These are phyloP conservation scores for Drosophila elegans DNA, from an alignment of 1,140 invertebrate species.

Conservation along the genomic window DNA sequence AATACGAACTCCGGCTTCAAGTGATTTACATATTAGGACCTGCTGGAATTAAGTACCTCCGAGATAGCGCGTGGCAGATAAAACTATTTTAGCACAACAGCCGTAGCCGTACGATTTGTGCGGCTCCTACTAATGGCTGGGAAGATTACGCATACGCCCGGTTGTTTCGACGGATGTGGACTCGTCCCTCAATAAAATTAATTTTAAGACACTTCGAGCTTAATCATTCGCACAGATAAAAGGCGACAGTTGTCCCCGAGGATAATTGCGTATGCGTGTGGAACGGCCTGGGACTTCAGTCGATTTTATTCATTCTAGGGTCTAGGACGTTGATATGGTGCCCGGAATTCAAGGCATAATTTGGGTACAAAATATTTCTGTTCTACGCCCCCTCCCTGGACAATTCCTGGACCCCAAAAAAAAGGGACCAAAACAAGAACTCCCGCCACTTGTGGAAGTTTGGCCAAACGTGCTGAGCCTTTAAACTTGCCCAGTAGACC, in stretches of 20 bases:
- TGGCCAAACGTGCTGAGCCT: slow-evolving; percentile 72
- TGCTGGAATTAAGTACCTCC: slow-evolving; percentile 28
- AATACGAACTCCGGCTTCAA: slow-evolving; percentile 38
- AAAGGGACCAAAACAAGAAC: slow-evolving; percentile 4
- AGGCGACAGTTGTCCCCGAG: slow-evolving; percentile 74
- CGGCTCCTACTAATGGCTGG: slow-evolving; percentile 56
- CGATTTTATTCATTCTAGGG: slow-evolving; percentile 16
- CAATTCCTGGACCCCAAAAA: slow-evolving; percentile 10
- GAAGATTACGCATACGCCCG: slow-evolving; percentile 52
- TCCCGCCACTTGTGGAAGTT: slow-evolving; percentile 70
- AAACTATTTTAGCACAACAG: slow-evolving; percentile 47
- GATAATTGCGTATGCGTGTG: slow-evolving; percentile 78
- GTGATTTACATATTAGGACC: slow-evolving; percentile 72
- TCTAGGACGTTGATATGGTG: neutral
- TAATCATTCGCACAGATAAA: slow-evolving; percentile 81
- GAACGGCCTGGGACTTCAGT: slow-evolving; percentile 32
- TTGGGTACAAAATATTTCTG: slow-evolving; percentile 74
- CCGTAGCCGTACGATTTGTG: slow-evolving; percentile 32
- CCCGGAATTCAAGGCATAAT: slow-evolving; percentile 71
- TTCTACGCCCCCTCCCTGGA: slow-evolving; percentile 19
- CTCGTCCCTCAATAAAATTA: slow-evolving; percentile 69
- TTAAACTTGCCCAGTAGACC: slow-evolving; percentile 49
- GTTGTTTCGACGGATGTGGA: slow-evolving; percentile 7
- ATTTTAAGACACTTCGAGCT: slow-evolving; percentile 74
- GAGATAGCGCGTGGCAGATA: slow-evolving; percentile 38